Evolutionary conservation across 2,888 invertebrate genomes (phyloP).

Genomic region (Watsonalla cultraria): DNA sequence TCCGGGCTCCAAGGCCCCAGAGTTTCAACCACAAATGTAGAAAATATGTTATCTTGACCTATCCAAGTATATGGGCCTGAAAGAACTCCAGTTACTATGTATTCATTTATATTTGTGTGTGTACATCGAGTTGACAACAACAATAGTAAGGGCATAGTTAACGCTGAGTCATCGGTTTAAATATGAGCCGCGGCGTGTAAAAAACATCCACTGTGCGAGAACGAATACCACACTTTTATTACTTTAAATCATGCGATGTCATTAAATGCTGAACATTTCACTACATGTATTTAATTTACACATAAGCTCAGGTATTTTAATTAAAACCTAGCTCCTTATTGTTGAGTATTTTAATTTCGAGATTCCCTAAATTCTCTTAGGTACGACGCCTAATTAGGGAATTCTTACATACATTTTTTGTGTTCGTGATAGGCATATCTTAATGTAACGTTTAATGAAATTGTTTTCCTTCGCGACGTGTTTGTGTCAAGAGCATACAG

Average conservation of each 20-base stretch:
- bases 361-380: not conserved
- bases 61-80: too few relatives aligned
- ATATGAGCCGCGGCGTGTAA: conserved; percentile 22
- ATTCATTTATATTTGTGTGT: too few relatives aligned
- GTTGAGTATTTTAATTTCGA: not conserved
- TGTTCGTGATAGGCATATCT: not conserved
- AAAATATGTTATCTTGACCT: too few relatives aligned
- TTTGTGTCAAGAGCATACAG: not conserved
- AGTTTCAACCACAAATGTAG: too few relatives aligned
- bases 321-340: conserved; percentile 11
- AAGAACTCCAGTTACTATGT: too few relatives aligned
- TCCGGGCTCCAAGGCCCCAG: too few relatives aligned
- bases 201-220: conserved; percentile 10
- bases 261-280: conserved; percentile 21
- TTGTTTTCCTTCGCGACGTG: not conserved
- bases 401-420: not conserved
- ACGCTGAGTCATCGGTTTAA: conserved; percentile 33
- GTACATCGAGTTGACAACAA: conserved; percentile 2
- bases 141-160: conserved; percentile 12
- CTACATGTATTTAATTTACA: conserved; percentile 20
- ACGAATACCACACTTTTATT: conserved; percentile 23
- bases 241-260: conserved; percentile 32
- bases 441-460: not conserved
- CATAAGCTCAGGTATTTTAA: conserved; percentile 19
- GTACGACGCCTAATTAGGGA: not conserved